A percentile compares a stretch with the other conserved stretches of the same genome.
These are phyloP conservation scores for Anniella stebbinsi DNA, from an alignment of 2,797 vertebrate species.

Conservation along the genomic window DNA sequence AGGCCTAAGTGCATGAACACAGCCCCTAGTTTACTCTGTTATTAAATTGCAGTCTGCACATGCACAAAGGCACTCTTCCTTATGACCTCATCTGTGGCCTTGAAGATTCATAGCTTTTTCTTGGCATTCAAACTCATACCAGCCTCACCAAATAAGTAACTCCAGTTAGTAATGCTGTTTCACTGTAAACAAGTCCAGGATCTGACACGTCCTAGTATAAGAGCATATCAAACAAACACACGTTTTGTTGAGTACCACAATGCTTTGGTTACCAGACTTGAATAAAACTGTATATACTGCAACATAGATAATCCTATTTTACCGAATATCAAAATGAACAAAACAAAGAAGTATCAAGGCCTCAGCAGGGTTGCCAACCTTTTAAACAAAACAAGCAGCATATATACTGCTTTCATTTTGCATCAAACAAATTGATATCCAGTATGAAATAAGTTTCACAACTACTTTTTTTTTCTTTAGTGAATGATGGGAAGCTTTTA, in stretches of 20 bases:
- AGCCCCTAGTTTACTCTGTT: no score
- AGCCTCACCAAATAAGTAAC: neutral
- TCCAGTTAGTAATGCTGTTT: neutral
- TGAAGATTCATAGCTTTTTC: neutral
- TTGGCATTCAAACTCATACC: neutral
- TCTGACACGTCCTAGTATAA: neutral
- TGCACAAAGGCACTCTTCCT: neutral
- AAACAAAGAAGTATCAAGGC: neutral
- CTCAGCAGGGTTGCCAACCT: neutral
- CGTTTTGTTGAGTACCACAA: neutral
- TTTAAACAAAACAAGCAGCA: neutral
- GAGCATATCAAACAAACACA: neutral
- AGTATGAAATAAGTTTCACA: neutral
- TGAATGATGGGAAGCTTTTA: neutral
- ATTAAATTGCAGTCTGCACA: neutral
- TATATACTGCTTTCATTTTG: neutral
- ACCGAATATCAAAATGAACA: neutral
- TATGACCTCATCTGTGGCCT: neutral
- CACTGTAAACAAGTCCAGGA: neutral
- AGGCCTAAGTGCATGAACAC: neutral
- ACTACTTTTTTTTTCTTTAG: neutral
- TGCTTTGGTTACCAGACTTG: neutral
- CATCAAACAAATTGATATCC: neutral
- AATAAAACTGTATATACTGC: neutral
- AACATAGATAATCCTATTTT: neutral